Evolutionary conservation across 1,140 invertebrate species (phyloP), one percentile per base, ranked within the genome.

Genomic region (Sinella curviseta): DNA sequence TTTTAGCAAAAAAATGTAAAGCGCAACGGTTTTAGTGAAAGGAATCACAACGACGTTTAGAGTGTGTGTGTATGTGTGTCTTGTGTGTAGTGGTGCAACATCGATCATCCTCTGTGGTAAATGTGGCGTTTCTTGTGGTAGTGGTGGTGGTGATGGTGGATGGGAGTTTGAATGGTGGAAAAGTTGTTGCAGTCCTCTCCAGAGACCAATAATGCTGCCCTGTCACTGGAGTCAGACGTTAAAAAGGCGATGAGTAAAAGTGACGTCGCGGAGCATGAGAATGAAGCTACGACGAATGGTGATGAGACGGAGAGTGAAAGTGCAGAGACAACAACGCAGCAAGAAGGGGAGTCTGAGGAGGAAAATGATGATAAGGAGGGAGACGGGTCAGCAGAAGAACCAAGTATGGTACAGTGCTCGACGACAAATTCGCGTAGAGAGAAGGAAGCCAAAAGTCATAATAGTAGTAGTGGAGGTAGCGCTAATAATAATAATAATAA

Each of bases 211-310:
- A 70, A 70, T 70, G 65, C 8, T 70, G 65, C 14, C 24, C 24
- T 60, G 24, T 60, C 57, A 60, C 57, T 60, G 14, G 57, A 60
- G 57, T 60, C 65, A 17, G 26, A 30, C 31, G 31, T 70, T 70
- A 70, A 3, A 70, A 33, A 30, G 65, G 65, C 26, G 65, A 70
- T 70, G 65, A 70, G 65, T 33, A 33, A 31, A 33, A 70, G 65
- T 70, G 65, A 33, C 4, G 65, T 12, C 31, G 65, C 30, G 1
- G 30, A 33, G 65, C 12, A 4, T 70, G 65, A 70, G 28, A 48
- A 48, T 48, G 39, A 48, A 48, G 39, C 8, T 12, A 8, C 39
- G 39, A 8, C 8, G 39, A 48, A 48, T 48, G 39, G 39, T 48
- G 39, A 20, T 48, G 8, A 48, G 39, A 48, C 8, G 39, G 39